Evolutionary conservation across 2,113 vertebrate species (phyloP).

Genomic region (Pachypanchax playfairii): DNA sequence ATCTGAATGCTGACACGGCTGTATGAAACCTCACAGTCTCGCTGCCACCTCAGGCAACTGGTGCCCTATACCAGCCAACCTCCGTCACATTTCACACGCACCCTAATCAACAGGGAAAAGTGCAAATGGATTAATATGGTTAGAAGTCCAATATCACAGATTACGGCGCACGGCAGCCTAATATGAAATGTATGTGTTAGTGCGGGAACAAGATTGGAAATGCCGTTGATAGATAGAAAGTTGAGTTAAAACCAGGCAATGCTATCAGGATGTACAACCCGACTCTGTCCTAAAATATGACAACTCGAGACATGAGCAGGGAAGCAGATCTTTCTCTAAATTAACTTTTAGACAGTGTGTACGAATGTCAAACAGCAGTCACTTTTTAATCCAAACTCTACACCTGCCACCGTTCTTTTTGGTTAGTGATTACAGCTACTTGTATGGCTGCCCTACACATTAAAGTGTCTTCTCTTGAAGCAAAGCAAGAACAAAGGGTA

Average conservation of each 20-base stretch:
- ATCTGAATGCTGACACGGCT: slow-evolving; percentile 64
- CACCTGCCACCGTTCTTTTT: slow-evolving; percentile 17
- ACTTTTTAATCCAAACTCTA: slow-evolving; percentile 18
- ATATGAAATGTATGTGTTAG: slow-evolving; percentile 65
- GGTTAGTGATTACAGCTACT: slow-evolving; percentile 20
- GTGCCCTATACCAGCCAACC: slow-evolving; percentile 75
- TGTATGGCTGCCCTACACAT: slow-evolving; percentile 17
- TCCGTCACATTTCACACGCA: slow-evolving; percentile 67
- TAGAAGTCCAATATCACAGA: slow-evolving; percentile 68
- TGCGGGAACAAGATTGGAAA: slow-evolving; percentile 65
- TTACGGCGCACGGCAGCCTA: slow-evolving; percentile 56
- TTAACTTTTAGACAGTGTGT: neutral
- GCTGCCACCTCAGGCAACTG: slow-evolving; percentile 71
- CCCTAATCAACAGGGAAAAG: slow-evolving; percentile 77
- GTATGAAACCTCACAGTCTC: slow-evolving; percentile 66
- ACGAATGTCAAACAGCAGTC: slow-evolving; percentile 30
- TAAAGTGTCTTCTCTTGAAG: slow-evolving; percentile 41
- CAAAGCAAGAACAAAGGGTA: slow-evolving; percentile 47
- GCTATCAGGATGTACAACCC: slow-evolving; percentile 41
- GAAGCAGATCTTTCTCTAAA: slow-evolving; percentile 25
- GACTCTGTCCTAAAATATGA: slow-evolving; percentile 25
- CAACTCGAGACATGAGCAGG: slow-evolving; percentile 8
- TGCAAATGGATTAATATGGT: slow-evolving; percentile 77
- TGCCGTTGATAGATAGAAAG: slow-evolving; percentile 56
- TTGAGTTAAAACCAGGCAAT: slow-evolving; percentile 53